Evolutionary conservation across 1,140 invertebrate species (phyloP).

Genomic region (Ceratoteleas bidentatus): DNA sequence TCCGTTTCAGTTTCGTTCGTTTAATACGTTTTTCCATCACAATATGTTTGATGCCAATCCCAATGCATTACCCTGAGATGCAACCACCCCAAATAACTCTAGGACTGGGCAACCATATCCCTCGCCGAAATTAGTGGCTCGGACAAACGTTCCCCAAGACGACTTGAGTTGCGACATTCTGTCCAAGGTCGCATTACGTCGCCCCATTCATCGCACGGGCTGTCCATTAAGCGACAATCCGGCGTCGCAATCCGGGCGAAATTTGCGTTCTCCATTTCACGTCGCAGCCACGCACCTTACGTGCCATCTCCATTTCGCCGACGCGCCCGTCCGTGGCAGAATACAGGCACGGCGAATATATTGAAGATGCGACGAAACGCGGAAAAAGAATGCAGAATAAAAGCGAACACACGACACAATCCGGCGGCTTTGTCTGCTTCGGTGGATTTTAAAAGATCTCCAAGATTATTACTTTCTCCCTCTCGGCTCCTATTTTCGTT

Average conservation of each 20-base stretch:
- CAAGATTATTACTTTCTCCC: constrained; percentile 81
- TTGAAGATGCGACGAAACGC: constrained; percentile 46
- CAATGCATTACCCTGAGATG: too few species aligned
- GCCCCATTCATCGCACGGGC: not conserved
- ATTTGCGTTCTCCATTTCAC: constrained; percentile 12
- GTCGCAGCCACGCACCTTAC: constrained; percentile 14
- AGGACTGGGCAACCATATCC: too few species aligned
- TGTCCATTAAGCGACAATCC: constrained; percentile 3
- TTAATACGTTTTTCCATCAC: too few species aligned
- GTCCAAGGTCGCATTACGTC: too few species aligned
- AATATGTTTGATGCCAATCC: too few species aligned
- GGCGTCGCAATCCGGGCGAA: constrained; percentile 5
- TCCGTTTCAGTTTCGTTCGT: too few species aligned
- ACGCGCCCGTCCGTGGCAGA: constrained; percentile 18
- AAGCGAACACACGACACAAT: constrained; percentile 77
- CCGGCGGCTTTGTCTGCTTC: constrained; percentile 79
- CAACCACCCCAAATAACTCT: too few species aligned
- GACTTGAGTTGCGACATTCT: too few species aligned
- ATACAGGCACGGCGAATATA: constrained; percentile 25
- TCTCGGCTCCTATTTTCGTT: constrained; percentile 72
- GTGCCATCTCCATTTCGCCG: constrained; percentile 18
- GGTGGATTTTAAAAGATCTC: constrained; percentile 82
- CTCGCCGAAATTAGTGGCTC: too few species aligned
- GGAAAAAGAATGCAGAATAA: constrained; percentile 63
- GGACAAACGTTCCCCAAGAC: too few species aligned